Conservation (phyloP, 2,797 vertebrate species). For the Cryptoprocta ferox region DNA sequence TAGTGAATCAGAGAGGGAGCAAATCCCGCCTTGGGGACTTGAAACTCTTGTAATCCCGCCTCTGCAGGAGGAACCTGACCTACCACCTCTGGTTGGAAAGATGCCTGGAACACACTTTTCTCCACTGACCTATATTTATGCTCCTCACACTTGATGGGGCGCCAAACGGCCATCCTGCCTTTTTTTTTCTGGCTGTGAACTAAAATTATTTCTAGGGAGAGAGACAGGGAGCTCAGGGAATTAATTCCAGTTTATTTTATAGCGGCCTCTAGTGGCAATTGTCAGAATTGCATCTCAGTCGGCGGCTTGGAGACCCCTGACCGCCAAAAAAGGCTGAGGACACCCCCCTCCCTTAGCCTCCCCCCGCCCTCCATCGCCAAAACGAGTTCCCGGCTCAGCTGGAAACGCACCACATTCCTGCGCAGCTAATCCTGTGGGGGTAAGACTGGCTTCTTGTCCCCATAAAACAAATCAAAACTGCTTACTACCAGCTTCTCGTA, state of each 20-base stretch:
- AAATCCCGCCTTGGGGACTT: background rate
- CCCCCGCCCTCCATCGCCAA: too few species aligned
- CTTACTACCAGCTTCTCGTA: too few species aligned
- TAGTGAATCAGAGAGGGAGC: background rate
- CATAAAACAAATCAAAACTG: background rate
- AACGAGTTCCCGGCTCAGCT: too few species aligned
- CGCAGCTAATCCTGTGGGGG: background rate
- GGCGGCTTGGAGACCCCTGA: accelerated
- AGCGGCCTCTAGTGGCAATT: background rate
- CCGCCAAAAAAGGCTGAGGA: background rate
- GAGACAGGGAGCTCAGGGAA: background rate
- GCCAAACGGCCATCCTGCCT: too few species aligned
- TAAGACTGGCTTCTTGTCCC: background rate
- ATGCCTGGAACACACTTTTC: too few species aligned
- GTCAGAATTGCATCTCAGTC: background rate
- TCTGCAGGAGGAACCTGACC: background rate
- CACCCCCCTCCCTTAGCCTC: too few species aligned
- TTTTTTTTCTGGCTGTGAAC: background rate
- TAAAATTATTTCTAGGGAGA: background rate
- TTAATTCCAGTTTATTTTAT: background rate
- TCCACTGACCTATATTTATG: background rate
- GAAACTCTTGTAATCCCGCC: accelerated
- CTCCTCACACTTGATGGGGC: too few species aligned
- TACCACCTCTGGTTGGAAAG: too few species aligned
- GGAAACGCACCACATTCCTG: accelerated